Percentiles rank a stretch among this genome's conserved stretches.
Evolutionary conservation across 35 echinoderm and acorn worm genomes (phyloP).

Genomic region (Holothuria glaberrima): DNA sequence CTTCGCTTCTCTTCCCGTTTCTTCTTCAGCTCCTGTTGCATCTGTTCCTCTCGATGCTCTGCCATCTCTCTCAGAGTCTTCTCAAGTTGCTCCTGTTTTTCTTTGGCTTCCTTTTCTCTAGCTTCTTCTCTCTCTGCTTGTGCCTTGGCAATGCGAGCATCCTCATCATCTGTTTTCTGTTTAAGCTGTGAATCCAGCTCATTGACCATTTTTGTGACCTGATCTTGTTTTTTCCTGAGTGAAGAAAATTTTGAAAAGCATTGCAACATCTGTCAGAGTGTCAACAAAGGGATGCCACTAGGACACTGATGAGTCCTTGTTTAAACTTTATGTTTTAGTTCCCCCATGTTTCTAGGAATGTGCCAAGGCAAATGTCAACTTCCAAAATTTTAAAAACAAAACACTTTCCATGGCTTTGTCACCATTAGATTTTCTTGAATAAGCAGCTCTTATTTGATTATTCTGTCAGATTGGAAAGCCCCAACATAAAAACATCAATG

Average conservation of each 20-base stretch:
- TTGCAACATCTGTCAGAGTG: neutral
- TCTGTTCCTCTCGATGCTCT: slow-evolving; percentile 74
- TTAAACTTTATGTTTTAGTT: no score
- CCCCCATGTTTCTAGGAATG: no score
- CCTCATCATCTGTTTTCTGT: slow-evolving; percentile 87
- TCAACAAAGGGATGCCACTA: neutral
- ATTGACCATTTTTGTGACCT: slow-evolving; percentile 81
- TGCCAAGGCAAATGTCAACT: no score
- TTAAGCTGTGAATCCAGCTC: slow-evolving; percentile 81
- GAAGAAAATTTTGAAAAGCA: neutral
- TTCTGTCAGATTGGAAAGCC: no score
- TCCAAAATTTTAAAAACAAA: no score
- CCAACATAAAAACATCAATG: no score
- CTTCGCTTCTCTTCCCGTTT: slow-evolving; percentile 72
- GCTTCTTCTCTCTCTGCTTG: slow-evolving; percentile 74
- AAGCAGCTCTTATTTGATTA: no score
- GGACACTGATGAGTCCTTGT: no score
- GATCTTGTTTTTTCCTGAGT: slow-evolving; percentile 92
- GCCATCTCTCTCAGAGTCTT: slow-evolving; percentile 62
- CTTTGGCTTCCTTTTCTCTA: slow-evolving; percentile 71
- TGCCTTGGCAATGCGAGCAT: slow-evolving; percentile 81
- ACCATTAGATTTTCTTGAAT: neutral
- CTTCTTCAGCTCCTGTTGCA: slow-evolving; percentile 78
- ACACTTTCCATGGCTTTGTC: neutral
- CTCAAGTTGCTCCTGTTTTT: slow-evolving; percentile 70